Evolutionary conservation across 2,797 vertebrate species (phyloP), one percentile per base, ranked within the genome.

Genomic region (Clangula hyemalis): DNA sequence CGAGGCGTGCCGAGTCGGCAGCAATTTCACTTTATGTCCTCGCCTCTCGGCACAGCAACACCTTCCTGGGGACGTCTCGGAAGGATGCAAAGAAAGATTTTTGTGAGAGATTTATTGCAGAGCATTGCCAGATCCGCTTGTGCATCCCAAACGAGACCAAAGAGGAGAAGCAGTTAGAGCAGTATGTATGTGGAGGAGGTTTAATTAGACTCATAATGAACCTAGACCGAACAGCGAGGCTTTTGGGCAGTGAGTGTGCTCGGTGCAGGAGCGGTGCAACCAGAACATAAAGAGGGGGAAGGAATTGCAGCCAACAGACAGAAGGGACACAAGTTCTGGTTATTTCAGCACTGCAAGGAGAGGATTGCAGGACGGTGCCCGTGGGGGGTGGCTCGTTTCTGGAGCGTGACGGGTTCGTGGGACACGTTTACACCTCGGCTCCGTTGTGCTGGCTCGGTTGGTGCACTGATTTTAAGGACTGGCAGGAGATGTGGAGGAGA

Each of bases 401-500:
- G 58, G 51, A n/a, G 27, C 12, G 9, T 27, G 53, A 36, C 6
- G 45, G 34, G 43, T 3, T 39, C 1, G 8, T 15, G 13, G 54
- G 72, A 12, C 9, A 25, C 10, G 1, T 22, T 19, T 27, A 39
- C 53, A 19, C 22, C 39, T 43, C 32, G 3, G 39, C 39, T 20
- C 39, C 39, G 6, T 54, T 11, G 39, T 13, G 2, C 22, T 2
- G 20, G 8, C 49, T 54, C 28, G 1, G 17, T 20, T 11, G 3
- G 38, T 19, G 53, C 38, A 19, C 43, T 8, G 43, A 18, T 43
- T 43, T 18, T 43, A 43, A 43, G 43, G 43, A 43, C 17, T 43
- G 43, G 43, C 8, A 17, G 17, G 43, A 43, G 43, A 18, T 43
- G 43, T 43, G 43, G 43, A 43, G 43, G 43, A 17, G 43, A 43